Base-by-base conservation (phyloP, 2,797 vertebrate genomes). In the Smutsia gigantea region DNA sequence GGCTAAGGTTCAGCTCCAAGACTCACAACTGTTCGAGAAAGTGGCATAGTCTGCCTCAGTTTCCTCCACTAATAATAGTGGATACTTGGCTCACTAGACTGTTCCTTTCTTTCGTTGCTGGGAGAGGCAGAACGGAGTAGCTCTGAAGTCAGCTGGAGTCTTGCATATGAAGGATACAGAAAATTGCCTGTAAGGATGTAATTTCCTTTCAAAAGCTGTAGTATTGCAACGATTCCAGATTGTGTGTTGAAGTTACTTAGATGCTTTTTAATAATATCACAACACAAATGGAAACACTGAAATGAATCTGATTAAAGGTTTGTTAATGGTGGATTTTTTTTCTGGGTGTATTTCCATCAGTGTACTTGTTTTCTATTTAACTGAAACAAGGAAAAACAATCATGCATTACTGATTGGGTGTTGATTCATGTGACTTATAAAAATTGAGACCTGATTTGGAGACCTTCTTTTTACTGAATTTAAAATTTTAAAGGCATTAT, bases 341-440 rank as follows among this genome's bases (percentile, higher is more conserved):
- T 69, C 37, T 51, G 49, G n/a, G 66, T 95, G 19, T 42, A 93
- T 75, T 95, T 97, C 94, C 81, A 92, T 93, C 81, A 57, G 17
- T 21, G 27, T 68, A 39, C 55, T 68, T 72, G 75, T 84, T 95
- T 93, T 94, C 95, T 97, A 89, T 59, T 83, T 95, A 93, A 85
- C 39, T n/a, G 57, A 90, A 96, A 96, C 53, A 93, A 81, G 81
- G 46, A 63, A 84, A 94, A 90, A 63, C 85, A 95, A 85, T 92
- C 93, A 87, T 72, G 66, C 86, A 66, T 53, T 85, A 37, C 82
- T 78, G 82, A 93, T 93, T 77, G 68, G 66, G 42, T 96, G 55
- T 63, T 25, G 90, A 89, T 72, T 90, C 29, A 1, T 31, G 25
- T 77, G 82, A 93, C 83, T 92, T 83, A n/a, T 18, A 95, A 77